Base-by-base conservation (phyloP, 2,888 invertebrate species). In the Platerodrilus igneus region DNA sequence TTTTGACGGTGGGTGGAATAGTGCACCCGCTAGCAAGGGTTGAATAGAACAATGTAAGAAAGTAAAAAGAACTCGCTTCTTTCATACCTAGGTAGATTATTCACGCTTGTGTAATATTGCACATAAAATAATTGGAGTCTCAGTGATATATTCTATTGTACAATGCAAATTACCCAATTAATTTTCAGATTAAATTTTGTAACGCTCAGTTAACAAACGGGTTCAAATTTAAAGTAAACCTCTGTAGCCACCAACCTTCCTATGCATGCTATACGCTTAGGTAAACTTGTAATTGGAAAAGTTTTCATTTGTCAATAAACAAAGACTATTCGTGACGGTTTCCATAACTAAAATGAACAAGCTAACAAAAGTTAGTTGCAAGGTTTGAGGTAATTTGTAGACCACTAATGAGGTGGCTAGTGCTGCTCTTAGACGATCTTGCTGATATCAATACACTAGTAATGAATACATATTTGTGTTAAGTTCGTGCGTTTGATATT, bases 271-370 rank as follows among this genome's bases (percentile, higher is more conserved):
- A 46, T n/a, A n/a, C n/a, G n/a, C n/a, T n/a, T n/a, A 39, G 32
- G 42, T 46, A 45, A 50, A 55, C 45, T 50, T 51, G 55, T 57
- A 58, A 59, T 58, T 59, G 58, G 57, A 58, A 59, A 59, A 58
- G 52, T 58, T 58, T 57, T 56, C 56, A 53, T 56, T 55, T 59
- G 58, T 59, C 59, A 59, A 59, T 59, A 58, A 57, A 55, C 47
- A 48, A 33, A 50, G 40, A 28, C 43, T 44, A 50, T 52, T 55
- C 55, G 55, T 55, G 55, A 53, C 55, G 52, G 50, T 41, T 48
- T 51, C 53, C 51, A 55, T 52, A 55, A 55, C 50, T 45, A 43
- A 47, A 41, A 48, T 51, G 49, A 55, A 53, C 52, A 44, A 52
- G 48, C 45, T 47, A 32, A 48, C 51, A 48, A 48, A 47, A 48